Evolutionary conservation across 2,888 invertebrate genomes (phyloP).

Genomic region (Pseudococcus jackbeardsleyi): DNA sequence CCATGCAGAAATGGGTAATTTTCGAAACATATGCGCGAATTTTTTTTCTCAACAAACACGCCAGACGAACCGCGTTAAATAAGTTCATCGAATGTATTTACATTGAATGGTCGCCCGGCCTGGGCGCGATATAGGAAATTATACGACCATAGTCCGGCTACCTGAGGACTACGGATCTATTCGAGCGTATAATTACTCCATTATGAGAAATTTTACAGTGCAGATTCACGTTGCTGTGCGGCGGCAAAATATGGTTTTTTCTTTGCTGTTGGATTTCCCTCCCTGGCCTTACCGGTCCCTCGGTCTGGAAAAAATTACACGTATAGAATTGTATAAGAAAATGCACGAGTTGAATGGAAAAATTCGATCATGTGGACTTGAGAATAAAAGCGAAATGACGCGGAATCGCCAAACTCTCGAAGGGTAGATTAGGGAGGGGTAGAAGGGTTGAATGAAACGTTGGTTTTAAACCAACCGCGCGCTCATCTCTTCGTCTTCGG

Average conservation of each 20-base stretch:
- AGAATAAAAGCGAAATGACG: no score
- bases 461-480: no score
- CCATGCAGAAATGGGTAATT: not conserved
- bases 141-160: not conserved
- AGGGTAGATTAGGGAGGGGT: no score
- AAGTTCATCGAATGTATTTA: not conserved
- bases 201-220: not conserved
- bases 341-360: no score
- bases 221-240: not conserved
- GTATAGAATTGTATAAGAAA: no score
- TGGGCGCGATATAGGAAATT: not conserved
- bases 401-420: no score
- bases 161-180: not conserved
- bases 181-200: constrained; percentile 27
- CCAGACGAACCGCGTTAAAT: not conserved
- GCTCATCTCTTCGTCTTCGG: not conserved
- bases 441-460: no score
- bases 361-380: no score
- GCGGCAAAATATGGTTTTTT: not conserved
- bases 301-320: not conserved
- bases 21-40: not conserved
- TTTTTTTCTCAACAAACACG: not conserved
- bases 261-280: not conserved
- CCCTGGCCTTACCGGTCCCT: not conserved
- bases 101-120: not conserved